Percentiles rank a stretch among this genome's conserved stretches.
These are phyloP conservation scores for Minunthozetes semirufus DNA, from an alignment of 2,888 invertebrate genomes.

Conservation along the genomic window DNA sequence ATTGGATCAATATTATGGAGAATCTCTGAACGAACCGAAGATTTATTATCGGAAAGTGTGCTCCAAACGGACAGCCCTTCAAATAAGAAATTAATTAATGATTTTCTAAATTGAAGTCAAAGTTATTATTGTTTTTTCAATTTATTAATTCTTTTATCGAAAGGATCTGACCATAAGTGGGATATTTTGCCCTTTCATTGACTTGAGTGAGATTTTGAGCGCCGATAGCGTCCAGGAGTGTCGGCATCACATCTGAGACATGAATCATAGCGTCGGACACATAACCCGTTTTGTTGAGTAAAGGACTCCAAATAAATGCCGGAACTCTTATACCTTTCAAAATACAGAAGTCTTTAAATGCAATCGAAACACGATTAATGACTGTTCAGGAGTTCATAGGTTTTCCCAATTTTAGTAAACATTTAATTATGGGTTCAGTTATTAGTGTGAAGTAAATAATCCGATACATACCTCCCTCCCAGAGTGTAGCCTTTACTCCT, in stretches of 20 bases:
- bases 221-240: conserved; percentile 42
- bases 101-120: not conserved
- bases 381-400: too few relatives aligned
- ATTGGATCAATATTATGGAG: conserved; percentile 41
- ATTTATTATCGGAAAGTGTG: conserved; percentile 48
- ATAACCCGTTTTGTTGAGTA: conserved; percentile 45
- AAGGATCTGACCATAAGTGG: conserved; percentile 10
- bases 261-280: conserved; percentile 47
- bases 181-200: not conserved
- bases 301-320: conserved; percentile 48
- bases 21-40: conserved; percentile 58
- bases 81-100: not conserved
- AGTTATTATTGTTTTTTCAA: not conserved
- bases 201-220: not conserved
- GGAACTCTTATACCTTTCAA: conserved; percentile 44
- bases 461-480: conserved; percentile 49
- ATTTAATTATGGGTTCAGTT: conserved; percentile 41
- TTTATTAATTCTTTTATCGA: too few relatives aligned
- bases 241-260: conserved; percentile 51
- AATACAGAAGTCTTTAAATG: not conserved
- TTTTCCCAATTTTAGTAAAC: not conserved
- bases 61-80: conserved; percentile 40
- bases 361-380: not conserved
- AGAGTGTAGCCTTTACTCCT: conserved; percentile 48
- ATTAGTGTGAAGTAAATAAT: not conserved